These are phyloP conservation scores for Falcaria lacertinaria DNA, from an alignment of 2,888 invertebrate species.

Conservation along the genomic window DNA sequence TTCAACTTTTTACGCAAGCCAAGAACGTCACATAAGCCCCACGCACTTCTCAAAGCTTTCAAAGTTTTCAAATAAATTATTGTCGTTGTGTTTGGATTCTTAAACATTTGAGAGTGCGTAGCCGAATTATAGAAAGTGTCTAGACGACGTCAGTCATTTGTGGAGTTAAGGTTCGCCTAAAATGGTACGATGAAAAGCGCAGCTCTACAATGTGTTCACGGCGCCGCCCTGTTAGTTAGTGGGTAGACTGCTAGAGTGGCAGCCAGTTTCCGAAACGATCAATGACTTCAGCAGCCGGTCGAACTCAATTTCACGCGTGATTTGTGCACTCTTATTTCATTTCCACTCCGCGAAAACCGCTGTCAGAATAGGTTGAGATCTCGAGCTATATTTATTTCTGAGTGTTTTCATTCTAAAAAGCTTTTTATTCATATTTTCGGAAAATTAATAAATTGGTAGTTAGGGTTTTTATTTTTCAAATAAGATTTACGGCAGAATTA, in stretches of 20 bases:
- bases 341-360: constrained; percentile 48
- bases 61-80: constrained; percentile 24
- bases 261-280: constrained; percentile 48
- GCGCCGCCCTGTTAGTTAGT: constrained; percentile 11
- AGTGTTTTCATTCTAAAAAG: neutral
- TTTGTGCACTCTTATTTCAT: constrained; percentile 73
- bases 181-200: constrained; percentile 18
- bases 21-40: constrained; percentile 36
- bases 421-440: neutral
- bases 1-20: constrained; percentile 51
- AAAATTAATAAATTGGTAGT: neutral
- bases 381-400: constrained; percentile 20
- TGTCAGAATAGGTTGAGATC: constrained; percentile 35
- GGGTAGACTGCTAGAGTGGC: constrained; percentile 25
- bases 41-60: constrained; percentile 28
- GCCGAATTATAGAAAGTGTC: constrained; percentile 14
- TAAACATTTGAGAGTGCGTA: constrained; percentile 13
- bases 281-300: constrained; percentile 57
- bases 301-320: constrained; percentile 78
- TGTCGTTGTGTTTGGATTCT: constrained; percentile 8
- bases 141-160: constrained; percentile 5
- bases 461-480: too few relatives aligned
- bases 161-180: constrained; percentile 5
- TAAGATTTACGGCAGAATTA: too few relatives aligned
- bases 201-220: too few relatives aligned